Percentiles rank a stretch among this genome's conserved stretches.
These are phyloP conservation scores for Synaphobranchus kaupii DNA, from an alignment of 2,797 vertebrate genomes.

Conservation along the genomic window DNA sequence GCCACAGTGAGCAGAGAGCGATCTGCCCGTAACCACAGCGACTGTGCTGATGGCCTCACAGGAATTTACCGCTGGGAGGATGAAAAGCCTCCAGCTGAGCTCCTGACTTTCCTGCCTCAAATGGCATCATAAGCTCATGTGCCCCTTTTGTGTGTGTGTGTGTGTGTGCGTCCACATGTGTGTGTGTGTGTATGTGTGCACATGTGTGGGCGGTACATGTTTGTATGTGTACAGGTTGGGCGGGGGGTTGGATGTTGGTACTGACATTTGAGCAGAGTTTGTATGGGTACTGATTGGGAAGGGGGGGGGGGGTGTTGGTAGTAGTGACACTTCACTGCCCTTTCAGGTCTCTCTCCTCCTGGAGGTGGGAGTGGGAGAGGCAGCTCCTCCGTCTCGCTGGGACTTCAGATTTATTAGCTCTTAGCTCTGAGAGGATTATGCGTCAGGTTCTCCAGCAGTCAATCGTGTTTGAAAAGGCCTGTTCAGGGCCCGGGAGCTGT, in stretches of 20 bases:
- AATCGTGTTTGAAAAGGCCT: slow-evolving; percentile 67
- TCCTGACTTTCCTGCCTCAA: slow-evolving; percentile 87
- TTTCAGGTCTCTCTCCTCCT: neutral
- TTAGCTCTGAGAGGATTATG: slow-evolving; percentile 57
- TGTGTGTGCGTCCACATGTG: neutral
- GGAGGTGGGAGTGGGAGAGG: neutral
- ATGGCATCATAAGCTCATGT: slow-evolving; percentile 96
- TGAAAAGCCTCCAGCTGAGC: slow-evolving; percentile 97
- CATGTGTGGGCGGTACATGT: neutral
- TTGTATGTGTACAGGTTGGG: neutral
- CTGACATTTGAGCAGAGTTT: neutral
- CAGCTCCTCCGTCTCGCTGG: neutral
- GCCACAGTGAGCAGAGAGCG: slow-evolving; percentile 90
- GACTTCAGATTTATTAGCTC: slow-evolving; percentile 32
- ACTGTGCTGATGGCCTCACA: slow-evolving; percentile 88
- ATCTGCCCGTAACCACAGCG: slow-evolving; percentile 84
- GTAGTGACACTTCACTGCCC: neutral
- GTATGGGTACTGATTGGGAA: neutral
- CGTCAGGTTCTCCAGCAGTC: slow-evolving; percentile 55
- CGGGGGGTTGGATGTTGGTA: neutral
- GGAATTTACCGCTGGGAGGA: slow-evolving; percentile 94
- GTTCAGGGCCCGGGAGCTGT: slow-evolving; percentile 60
- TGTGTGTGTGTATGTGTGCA: slow-evolving; percentile 49
- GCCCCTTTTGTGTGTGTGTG: slow-evolving; percentile 67
- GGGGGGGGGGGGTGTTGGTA: neutral